Evolutionary conservation across 2,797 vertebrate genomes (phyloP), one percentile per base, ranked within the genome.

Genomic region (Tapera naevia): DNA sequence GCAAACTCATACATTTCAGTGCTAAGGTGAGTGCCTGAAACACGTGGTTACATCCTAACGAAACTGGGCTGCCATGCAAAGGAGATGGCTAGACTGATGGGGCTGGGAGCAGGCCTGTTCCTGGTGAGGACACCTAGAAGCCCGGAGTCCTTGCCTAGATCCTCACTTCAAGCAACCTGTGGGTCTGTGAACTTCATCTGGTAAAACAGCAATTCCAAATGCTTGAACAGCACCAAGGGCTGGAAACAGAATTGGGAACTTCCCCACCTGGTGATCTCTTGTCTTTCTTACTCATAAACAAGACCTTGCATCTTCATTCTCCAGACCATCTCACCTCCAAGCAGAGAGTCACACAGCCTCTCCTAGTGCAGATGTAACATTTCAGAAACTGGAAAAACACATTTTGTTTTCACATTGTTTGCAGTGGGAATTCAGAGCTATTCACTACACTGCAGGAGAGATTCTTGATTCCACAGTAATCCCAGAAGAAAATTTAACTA

Each of bases 61-160:
- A 81, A 3, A 9, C 51, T 17, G 73, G 9, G 66, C 66, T 93
- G 78, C 80, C 79, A 80, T 74, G 85, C 72, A 94, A 92, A 92
- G 41, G 8, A 75, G 89, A 60, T 39, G 89, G 61, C 89, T 75
- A 95, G 91, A 95, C 91, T 45, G 83, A 28, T 17, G 43, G n/a
- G 71, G 76, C n/a, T 88, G 90, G 53, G 61, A 95, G 61, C 25
- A 51, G 61, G 21, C 14, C 43, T 79, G 22, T 2, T 91, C 61
- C 64, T 56, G 23, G 16, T 15, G 27, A 75, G 25, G 35, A 51
- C 5, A 41, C 25, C 80, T 39, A 27, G 13, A 8, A 84, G 45
- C 37, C 71, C 3, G 3, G 12, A 91, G 76, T 32, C 66, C 74
- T 73, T 72, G 41, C 69, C 54, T 53, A 58, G 37, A 72, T 78